Evolutionary conservation across 1,140 invertebrate genomes (phyloP).

Genomic region (Spodoptera litura): DNA sequence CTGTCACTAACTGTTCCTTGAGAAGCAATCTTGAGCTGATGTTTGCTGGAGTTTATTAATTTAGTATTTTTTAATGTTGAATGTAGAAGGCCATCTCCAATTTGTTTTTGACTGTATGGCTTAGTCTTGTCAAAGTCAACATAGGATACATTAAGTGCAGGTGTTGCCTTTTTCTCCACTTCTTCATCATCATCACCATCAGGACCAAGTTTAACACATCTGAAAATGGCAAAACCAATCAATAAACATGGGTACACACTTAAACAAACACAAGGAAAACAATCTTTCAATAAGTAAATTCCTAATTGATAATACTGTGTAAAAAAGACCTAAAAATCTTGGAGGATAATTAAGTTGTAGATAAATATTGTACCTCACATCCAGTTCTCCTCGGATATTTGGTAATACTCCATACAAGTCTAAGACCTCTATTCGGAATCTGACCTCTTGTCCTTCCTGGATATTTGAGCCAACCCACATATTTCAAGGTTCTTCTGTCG

Average conservation of each 20-base stretch:
- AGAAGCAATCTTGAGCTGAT: constrained; percentile 35
- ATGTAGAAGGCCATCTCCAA: constrained; percentile 58
- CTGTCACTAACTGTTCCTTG: constrained; percentile 43
- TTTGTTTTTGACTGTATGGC: constrained; percentile 62
- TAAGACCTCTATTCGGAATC: constrained; percentile 86
- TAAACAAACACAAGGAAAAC: not conserved
- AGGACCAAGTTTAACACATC: constrained; percentile 62
- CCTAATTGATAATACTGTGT: too few relatives aligned
- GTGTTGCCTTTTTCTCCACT: constrained; percentile 58
- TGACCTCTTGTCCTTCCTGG: constrained; percentile 87
- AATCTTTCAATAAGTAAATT: too few relatives aligned
- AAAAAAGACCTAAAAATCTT: too few relatives aligned
- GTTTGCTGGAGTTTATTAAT: constrained; percentile 46
- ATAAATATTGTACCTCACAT: constrained; percentile 74
- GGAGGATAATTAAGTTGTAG: too few relatives aligned
- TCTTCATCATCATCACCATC: constrained; percentile 69
- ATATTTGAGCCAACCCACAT: constrained; percentile 87
- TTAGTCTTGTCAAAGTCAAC: constrained; percentile 79
- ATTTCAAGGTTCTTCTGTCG: constrained; percentile 80
- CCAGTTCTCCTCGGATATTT: constrained; percentile 87
- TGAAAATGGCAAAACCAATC: constrained; percentile 53
- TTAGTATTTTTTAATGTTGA: constrained; percentile 54
- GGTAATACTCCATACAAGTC: constrained; percentile 86
- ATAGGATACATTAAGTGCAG: constrained; percentile 68
- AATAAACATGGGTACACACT: not conserved